These are phyloP conservation scores for Ypsolopha sequella DNA, from an alignment of 2,888 invertebrate genomes.

Conservation along the genomic window DNA sequence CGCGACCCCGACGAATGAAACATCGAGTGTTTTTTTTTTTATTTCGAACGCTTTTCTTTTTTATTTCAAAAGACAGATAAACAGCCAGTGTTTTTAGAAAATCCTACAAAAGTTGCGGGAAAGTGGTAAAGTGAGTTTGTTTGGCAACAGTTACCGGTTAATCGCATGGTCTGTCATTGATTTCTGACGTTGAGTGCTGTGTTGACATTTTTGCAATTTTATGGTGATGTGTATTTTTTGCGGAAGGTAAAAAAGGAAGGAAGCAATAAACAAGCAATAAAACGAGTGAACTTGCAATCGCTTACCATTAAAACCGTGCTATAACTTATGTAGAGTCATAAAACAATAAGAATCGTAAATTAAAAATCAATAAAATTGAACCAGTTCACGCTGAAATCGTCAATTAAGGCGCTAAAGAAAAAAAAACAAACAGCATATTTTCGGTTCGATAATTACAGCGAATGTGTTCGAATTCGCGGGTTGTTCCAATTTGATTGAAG, in stretches of 20 bases:
- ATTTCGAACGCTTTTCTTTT: conserved; percentile 8
- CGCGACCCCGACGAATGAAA: conserved; percentile 6
- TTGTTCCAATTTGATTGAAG: conserved; percentile 38
- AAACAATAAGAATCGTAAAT: not conserved
- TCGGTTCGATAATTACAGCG: not conserved
- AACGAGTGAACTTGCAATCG: not conserved
- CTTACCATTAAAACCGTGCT: not conserved
- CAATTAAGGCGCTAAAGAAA: not conserved
- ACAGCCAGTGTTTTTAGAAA: too few relatives aligned
- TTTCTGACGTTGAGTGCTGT: not conserved
- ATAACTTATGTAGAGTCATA: not conserved
- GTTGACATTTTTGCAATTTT: not conserved
- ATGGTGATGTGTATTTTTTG: not conserved
- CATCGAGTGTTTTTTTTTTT: conserved; percentile 9
- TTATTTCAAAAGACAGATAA: not conserved
- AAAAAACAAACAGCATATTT: not conserved
- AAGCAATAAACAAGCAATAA: not conserved
- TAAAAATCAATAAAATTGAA: not conserved
- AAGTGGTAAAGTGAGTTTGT: conserved; percentile 11
- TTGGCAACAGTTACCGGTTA: conserved; percentile 22
- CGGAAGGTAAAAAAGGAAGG: not conserved
- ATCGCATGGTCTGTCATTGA: conserved; percentile 16
- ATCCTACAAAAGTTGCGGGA: not conserved
- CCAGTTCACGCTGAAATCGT: not conserved
- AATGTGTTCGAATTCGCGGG: conserved; percentile 23